Evolutionary conservation across 2,888 invertebrate genomes (phyloP), one percentile per base, ranked within the genome.

Genomic region (Sphaeridia pumilis): DNA sequence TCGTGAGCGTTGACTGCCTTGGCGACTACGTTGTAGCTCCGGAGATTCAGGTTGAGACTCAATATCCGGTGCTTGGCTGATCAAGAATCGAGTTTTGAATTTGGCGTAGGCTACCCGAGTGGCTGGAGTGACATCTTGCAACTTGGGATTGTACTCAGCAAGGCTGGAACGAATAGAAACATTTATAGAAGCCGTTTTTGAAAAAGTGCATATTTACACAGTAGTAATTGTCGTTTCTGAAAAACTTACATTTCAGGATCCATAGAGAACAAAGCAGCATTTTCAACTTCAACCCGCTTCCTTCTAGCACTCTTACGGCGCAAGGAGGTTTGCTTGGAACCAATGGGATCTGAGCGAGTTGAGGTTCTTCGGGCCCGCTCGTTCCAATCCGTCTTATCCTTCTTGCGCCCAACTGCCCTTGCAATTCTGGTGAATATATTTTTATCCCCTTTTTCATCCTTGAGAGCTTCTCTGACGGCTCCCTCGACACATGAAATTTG

Each of bases 401-500:
- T 72, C 55, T 63, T 63, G 4, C 79, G 76, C 0, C 83, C 85
- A 58, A 89, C 83, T 3, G 83, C 87, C 64, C 81, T 82, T 1
- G 87, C 88, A 50, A 89, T 80, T 64, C 87, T 84, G 51, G 82
- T 79, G 70, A 89, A 89, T 0, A 89, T 83, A 68, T 87, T 87
- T 59, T 82, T 81, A 0, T 82, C 78, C 21, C 79, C 79, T 58
- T 79, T 80, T 22, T 80, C 80, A n/a, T 71, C 74, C 1, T 76
- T 76, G 55, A 82, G 78, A 45, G 82, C 83, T 59, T 85, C 84
- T 59, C 79, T 82, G 25, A 84, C 80, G 31, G 87, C 78, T 3
- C 83, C 85, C 68, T 88, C 87, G 1, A 88, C 87, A 50, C 86
- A 82, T 12, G 88, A 88, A 59, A 89, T 88, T 68, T 87, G 87